A percentile compares a stretch with the other conserved stretches of the same genome.
phyloP scores from a whole-genome alignment of 2,888 invertebrate species.

The Eupithecia pulchellata region DNA sequence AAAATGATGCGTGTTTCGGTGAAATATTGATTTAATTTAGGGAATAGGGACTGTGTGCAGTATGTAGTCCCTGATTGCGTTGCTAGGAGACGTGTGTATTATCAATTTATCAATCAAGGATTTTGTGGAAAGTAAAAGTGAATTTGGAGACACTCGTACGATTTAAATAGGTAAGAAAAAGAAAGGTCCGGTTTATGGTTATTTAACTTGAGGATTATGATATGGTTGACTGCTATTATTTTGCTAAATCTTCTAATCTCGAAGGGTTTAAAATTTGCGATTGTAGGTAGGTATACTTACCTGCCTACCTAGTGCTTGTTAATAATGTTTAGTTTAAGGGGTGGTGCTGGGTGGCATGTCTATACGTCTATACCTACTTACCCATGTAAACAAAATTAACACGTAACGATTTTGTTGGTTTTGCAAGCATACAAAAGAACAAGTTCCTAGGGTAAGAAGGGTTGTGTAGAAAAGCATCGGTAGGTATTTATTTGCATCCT shows the following conservation, averaged over 20 bases:
- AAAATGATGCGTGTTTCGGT: not conserved
- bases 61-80: constrained; percentile 62
- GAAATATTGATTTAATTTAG: constrained; percentile 19
- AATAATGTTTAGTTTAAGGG: not conserved
- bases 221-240: not conserved
- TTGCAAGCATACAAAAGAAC: not conserved
- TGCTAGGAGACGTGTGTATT: constrained; percentile 69
- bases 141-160: not conserved
- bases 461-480: not conserved
- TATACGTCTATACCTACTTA: not conserved
- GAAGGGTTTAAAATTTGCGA: not conserved
- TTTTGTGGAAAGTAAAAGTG: constrained; percentile 46
- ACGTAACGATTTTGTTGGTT: constrained; percentile 1
- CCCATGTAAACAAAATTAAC: not conserved
- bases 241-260: not conserved
- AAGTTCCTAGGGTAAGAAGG: not conserved
- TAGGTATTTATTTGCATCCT: not conserved
- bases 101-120: constrained; percentile 57
- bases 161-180: constrained; percentile 19
- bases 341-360: not conserved
- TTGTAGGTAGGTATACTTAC: not conserved
- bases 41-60: constrained; percentile 22
- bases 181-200: not conserved
- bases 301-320: too few species aligned
- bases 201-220: not conserved